Conservation (phyloP, 2,888 invertebrate genomes). For the Phragmatobia fuliginosa region DNA sequence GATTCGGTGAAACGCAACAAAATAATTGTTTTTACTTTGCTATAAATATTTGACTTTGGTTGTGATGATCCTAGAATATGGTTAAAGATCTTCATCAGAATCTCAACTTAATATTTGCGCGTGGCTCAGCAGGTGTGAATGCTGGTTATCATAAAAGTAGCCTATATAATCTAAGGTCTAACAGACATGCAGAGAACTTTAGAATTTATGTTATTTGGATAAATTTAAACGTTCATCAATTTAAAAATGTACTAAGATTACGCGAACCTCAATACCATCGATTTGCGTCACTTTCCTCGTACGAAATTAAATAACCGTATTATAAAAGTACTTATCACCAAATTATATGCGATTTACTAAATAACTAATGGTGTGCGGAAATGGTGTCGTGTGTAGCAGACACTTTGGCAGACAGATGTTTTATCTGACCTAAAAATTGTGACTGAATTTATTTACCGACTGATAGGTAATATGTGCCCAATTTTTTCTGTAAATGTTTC, state of each 20-base stretch:
- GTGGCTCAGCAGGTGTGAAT: too few species aligned
- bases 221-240: neutral
- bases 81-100: too few species aligned
- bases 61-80: too few species aligned
- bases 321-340: slow-evolving; percentile 5
- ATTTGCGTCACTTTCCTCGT: neutral
- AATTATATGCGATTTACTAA: slow-evolving; percentile 9
- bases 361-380: slow-evolving; percentile 5
- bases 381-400: slow-evolving; percentile 26
- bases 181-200: too few species aligned
- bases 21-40: too few species aligned
- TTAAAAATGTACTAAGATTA: neutral
- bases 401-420: slow-evolving; percentile 35
- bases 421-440: slow-evolving; percentile 33
- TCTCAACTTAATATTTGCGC: too few species aligned
- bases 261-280: neutral
- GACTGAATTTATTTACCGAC: slow-evolving; percentile 15
- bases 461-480: slow-evolving; percentile 28
- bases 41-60: too few species aligned
- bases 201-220: neutral
- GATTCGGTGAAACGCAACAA: too few species aligned
- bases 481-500: slow-evolving; percentile 12
- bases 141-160: too few species aligned
- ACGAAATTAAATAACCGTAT: slow-evolving; percentile 11
- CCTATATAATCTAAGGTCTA: too few species aligned